Evolutionary conservation across 1,140 invertebrate genomes (phyloP), one percentile per base, ranked within the genome.

Genomic region (Macrobrachium nipponense): DNA sequence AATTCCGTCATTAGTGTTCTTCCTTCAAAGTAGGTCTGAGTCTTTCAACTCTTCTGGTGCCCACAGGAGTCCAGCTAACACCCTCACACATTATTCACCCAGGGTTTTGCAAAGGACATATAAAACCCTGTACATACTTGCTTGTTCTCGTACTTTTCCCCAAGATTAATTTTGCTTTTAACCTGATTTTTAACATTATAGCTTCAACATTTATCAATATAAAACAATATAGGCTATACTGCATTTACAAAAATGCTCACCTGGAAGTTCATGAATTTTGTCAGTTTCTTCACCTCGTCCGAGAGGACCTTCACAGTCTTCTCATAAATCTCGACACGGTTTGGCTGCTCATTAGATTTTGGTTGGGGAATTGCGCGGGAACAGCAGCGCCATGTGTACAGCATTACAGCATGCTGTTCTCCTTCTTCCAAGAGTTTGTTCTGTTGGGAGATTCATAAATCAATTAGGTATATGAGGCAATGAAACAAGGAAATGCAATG

Each of bases 331-430:
- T 99, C 98, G 15, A 98, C 97, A 58, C 98, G 89, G 92, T 99
- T 99, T 0, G 98, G 97, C 91, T 99, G 98, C 91, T 99, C 98
- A 92, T 99, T 99, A 70, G 97, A 99, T 91, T 99, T 97, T 66
- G 98, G 98, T 93, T 99, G 96, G 5, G 98, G 98, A 90, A 99
- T 98, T 15, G 98, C 98, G 84, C 98, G 93, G 0, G 98, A 99
- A 91, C 98, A 99, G 92, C 98, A 99, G 89, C 98, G 93, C 98
- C 98, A 99, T 2, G 98, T 99, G 91, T 99, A 99, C 43, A 99
- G 92, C 97, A 99, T 99, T 5, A 98, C 97, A 0, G 98, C 98
- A 94, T 99, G 98, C 88, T 97, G 95, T 88, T 98, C 95, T 7
- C 98, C 98, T 93, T 99, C 97, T 90, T 98, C 97, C n/a, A 99